Evolutionary conservation across 2,113 vertebrate species (phyloP), one percentile per base, ranked within the genome.

Genomic region (Pionites leucogaster): DNA sequence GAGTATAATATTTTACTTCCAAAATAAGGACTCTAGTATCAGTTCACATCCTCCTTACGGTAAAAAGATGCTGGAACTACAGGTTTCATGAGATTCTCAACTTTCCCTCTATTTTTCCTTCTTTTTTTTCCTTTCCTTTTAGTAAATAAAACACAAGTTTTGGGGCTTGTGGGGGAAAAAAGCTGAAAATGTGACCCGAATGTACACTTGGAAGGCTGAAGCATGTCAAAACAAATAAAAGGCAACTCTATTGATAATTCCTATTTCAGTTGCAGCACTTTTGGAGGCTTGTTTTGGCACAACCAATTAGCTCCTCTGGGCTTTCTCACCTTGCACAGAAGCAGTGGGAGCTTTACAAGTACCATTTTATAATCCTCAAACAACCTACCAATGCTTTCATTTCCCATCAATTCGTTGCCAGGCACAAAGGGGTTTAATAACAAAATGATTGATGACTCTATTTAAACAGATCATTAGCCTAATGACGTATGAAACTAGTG

Each of bases 381-480:
- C 92, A 96, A 92, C 71, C 46, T 70, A 11, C 63, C 71, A 79
- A 70, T 18, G 72, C 86, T 88, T 93, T 96, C 1, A 1, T 68
- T 95, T 95, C 90, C 71, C 67, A 91, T 77, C 88, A 88, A 2
- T 81, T 95, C 90, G 78, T 95, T 95, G 92, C 92, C 83, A 83
- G 92, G 74, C 88, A 81, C 75, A 96, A 96, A 94, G 64, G 69
- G 71, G 74, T 95, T 97, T 96, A 95, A 96, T 92, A 90, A 92
- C 88, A 67, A 96, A 95, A 94, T 95, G 95, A 97, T 77, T 88
- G 86, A 95, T 97, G 90, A 93, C 78, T 93, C 88, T 62, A 57
- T 94, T 97, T 94, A 96, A 95, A 31, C 44, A 95, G 95, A 86
- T 46, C 92, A 91, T 97, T 96, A 94, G 86, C 86, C 81, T 97